A percentile compares a stretch with the other conserved stretches of the same genome.
These are phyloP conservation scores for Amblyraja radiata DNA, from an alignment of 2,797 vertebrate genomes.

Conservation along the genomic window DNA sequence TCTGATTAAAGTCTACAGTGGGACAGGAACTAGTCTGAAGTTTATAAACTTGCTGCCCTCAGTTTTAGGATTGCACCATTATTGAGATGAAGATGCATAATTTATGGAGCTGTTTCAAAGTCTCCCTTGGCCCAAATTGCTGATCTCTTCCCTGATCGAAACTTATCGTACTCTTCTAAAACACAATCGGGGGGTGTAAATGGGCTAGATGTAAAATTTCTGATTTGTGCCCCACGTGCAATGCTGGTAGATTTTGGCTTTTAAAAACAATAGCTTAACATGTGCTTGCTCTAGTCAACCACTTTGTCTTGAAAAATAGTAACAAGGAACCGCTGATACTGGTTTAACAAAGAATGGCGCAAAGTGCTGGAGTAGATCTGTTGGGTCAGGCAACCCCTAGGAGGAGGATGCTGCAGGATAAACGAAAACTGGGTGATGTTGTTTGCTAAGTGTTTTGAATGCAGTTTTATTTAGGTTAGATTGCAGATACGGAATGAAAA, in stretches of 20 bases:
- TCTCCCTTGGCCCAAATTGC: background rate
- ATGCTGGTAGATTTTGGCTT: background rate
- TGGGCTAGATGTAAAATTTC: background rate
- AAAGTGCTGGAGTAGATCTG: no score
- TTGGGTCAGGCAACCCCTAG: no score
- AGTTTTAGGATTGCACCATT: background rate
- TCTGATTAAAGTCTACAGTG: background rate
- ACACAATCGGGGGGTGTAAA: background rate
- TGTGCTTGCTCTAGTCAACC: background rate
- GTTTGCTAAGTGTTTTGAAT: background rate
- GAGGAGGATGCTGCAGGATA: background rate
- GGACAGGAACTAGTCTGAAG: no score
- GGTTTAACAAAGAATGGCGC: no score
- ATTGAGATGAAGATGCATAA: background rate
- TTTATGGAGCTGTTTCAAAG: background rate
- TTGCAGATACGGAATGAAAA: no score
- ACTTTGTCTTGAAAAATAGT: background rate
- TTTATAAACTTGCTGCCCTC: background rate
- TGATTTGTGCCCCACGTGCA: background rate
- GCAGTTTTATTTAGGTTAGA: background rate
- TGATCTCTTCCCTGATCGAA: no score
- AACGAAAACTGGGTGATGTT: background rate
- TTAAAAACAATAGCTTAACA: background rate
- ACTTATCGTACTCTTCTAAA: background rate
- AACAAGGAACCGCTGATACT: no score